Conservation (phyloP, 2,113 vertebrate species). For the Brachyhypopomus occidentalis region DNA sequence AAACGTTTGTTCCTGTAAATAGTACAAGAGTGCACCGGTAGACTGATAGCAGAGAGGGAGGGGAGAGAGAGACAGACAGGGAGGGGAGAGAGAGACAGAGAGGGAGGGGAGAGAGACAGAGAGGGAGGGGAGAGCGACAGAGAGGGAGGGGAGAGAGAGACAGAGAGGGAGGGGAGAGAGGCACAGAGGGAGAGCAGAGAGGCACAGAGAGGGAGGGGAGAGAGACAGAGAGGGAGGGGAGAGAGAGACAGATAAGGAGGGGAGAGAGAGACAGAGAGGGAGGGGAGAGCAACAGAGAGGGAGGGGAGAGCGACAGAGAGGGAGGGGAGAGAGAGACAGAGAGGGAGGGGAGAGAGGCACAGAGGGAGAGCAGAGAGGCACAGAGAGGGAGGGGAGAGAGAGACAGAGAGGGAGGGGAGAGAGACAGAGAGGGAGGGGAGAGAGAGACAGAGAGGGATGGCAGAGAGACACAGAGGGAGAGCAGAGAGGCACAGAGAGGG, state of each 20-base stretch:
- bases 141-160: neutral
- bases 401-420: no score
- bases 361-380: no score
- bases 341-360: no score
- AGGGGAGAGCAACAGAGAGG: neutral
- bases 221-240: neutral
- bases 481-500: neutral
- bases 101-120: constrained; percentile 6
- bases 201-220: neutral
- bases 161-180: neutral
- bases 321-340: neutral
- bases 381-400: no score
- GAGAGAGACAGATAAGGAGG: neutral
- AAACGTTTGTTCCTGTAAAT: neutral
- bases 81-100: constrained; percentile 13
- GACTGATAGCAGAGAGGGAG: neutral
- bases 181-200: neutral
- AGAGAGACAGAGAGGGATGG: neutral
- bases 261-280: no score
- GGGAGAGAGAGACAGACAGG: neutral
- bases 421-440: no score
- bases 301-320: neutral
- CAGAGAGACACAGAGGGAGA: neutral
- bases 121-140: neutral
- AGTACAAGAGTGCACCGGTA: neutral